Conservation (phyloP, 1,140 invertebrate species). For the Ceratina australensis region DNA sequence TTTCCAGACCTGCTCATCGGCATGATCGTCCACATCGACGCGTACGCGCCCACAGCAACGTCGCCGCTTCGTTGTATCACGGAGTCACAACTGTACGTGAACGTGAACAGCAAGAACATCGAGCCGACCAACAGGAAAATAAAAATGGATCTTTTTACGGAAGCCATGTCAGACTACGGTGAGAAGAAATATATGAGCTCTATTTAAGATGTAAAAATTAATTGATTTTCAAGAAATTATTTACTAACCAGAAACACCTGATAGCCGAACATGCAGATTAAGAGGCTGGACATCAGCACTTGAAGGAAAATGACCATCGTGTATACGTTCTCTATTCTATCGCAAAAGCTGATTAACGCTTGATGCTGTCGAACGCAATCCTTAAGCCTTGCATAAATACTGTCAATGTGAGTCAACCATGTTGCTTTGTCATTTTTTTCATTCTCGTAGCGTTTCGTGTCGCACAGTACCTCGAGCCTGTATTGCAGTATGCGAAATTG, state of each 20-base stretch:
- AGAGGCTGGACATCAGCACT: conserved; percentile 36
- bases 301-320: conserved; percentile 28
- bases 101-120: conserved; percentile 37
- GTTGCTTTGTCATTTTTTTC: too few species aligned
- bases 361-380: conserved; percentile 46
- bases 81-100: conserved; percentile 46
- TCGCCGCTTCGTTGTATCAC: conserved; percentile 35
- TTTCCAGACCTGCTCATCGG: conserved; percentile 13
- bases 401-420: too few species aligned
- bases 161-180: not conserved
- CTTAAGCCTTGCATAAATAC: not conserved
- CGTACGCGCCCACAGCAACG: conserved; percentile 36
- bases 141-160: not conserved
- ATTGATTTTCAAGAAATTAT: not conserved
- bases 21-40: conserved; percentile 27
- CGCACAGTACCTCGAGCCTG: not conserved
- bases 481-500: conserved; percentile 1
- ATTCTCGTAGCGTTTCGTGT: not conserved
- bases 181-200: not conserved
- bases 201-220: too few species aligned
- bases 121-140: not conserved
- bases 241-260: conserved; percentile 22
- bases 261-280: conserved; percentile 52
- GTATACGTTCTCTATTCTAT: conserved; percentile 41
- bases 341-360: conserved; percentile 41